Conservation (phyloP, 2,888 invertebrate genomes). For the Tetheella fluctuosa region DNA sequence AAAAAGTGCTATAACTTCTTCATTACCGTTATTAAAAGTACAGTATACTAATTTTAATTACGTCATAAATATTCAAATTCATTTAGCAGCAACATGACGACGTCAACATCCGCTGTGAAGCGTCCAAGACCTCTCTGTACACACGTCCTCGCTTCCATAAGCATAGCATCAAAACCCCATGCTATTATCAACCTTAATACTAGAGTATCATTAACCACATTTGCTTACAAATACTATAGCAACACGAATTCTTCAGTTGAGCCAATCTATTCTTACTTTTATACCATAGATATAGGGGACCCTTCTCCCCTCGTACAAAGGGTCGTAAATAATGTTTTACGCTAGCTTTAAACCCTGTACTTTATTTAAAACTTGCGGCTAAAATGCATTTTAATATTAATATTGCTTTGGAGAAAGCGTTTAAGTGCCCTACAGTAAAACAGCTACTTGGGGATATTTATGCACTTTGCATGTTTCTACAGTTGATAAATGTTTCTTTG, state of each 20-base stretch:
- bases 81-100: conserved; percentile 41
- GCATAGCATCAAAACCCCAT: conserved; percentile 10
- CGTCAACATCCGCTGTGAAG: conserved; percentile 31
- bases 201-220: conserved; percentile 12
- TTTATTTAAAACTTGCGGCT: conserved; percentile 45
- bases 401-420: conserved; percentile 11
- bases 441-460: neutral
- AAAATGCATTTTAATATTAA: conserved; percentile 16
- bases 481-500: neutral
- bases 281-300: conserved; percentile 46
- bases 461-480: neutral
- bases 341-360: conserved; percentile 49
- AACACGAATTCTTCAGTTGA: conserved; percentile 15
- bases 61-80: conserved; percentile 44
- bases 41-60: conserved; percentile 15
- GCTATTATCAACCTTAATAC: conserved; percentile 13
- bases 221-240: neutral
- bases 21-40: conserved; percentile 8
- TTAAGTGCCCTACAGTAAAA: neutral
- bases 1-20: neutral
- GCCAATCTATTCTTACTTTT: conserved; percentile 54
- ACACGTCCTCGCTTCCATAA: conserved; percentile 30
- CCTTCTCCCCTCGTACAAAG: conserved; percentile 62
- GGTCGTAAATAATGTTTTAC: conserved; percentile 75
- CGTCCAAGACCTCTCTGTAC: neutral